Evolutionary conservation across 1,140 invertebrate species (phyloP).

Genomic region (Lethrus apterus): DNA sequence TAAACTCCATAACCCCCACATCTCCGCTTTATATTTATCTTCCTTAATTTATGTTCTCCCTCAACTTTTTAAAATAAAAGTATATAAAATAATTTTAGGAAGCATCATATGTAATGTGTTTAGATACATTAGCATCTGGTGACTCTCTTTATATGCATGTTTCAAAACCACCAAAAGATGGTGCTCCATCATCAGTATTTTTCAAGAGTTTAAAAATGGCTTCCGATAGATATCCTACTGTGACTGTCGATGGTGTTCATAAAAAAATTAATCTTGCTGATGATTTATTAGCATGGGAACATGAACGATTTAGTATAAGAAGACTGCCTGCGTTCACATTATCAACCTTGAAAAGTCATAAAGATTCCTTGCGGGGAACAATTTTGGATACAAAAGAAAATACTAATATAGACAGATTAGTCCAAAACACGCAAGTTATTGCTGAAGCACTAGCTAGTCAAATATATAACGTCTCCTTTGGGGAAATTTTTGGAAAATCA

Average conservation of each 20-base stretch:
- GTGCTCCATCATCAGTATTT: constrained; percentile 63
- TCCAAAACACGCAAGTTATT: constrained; percentile 65
- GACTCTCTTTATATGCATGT: constrained; percentile 80
- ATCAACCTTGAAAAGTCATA: constrained; percentile 65
- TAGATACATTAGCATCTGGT: constrained; percentile 75
- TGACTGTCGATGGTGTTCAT: constrained; percentile 73
- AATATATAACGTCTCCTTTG: constrained; percentile 73
- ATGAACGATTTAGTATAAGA: constrained; percentile 91
- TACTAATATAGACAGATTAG: constrained; percentile 54
- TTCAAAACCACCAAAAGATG: constrained; percentile 91
- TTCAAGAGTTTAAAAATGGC: constrained; percentile 61
- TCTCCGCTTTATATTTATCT: too few species aligned
- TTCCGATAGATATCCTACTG: constrained; percentile 41
- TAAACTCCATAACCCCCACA: too few species aligned
- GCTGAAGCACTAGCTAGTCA: constrained; percentile 78
- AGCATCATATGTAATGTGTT: constrained; percentile 81
- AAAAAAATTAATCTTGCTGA: constrained; percentile 98
- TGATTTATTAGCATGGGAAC: constrained; percentile 87
- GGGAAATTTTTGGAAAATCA: constrained; percentile 59
- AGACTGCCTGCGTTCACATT: constrained; percentile 86
- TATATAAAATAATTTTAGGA: too few species aligned
- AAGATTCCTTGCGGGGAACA: constrained; percentile 51
- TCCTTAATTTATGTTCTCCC: too few species aligned
- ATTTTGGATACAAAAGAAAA: constrained; percentile 55
- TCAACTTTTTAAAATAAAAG: too few species aligned